Base-by-base conservation (phyloP, 2,888 invertebrate genomes). In the Xylocampa areola region DNA sequence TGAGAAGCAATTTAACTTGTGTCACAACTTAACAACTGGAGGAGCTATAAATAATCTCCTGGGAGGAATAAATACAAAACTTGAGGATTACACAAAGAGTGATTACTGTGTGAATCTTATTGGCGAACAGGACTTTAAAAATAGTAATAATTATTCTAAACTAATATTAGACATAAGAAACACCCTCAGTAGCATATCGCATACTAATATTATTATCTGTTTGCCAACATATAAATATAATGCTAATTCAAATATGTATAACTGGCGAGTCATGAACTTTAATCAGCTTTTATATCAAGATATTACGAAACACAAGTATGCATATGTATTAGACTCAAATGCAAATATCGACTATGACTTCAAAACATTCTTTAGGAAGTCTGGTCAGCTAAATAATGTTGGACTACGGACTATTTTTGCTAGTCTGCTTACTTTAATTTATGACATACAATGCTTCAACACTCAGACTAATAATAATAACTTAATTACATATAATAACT, bases 201-300 rank as follows among this genome's bases (percentile, higher is more conserved):
- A 43, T 21, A 43, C 43, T 11, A 43, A 43, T 7, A 29, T 43
- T 16, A 43, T 32, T 7, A 3, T 41, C 0, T 41, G 41, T 29
- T n/a, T 37, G 21, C 37, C 37, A 7, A 37, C 37, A 11, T 40
- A 40, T 27, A 40, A 27, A 14, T 40, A 8, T 27, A 25, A 13
- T 11, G 7, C 2, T 14, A 7, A 40, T 16, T 40, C 10, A 11
- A 40, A 25, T 16, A 13, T 43, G 25, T 43, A 13, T 32, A 17
- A 41, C 7, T 41, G 41, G 41, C 27, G 41, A 29, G 19, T 41
- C 2, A 29, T 2, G 7, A 41, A 14, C 6, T 43, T 43, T 43
- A 43, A 32, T 43, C 2, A 43, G 6, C 3, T 27, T 11, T 10
- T 43, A 6, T 43, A 13, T 32, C 11, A 19, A 32, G 43, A 43